Evolutionary conservation across 2,797 vertebrate species (phyloP).

Genomic region (Sebastes nivosus): DNA sequence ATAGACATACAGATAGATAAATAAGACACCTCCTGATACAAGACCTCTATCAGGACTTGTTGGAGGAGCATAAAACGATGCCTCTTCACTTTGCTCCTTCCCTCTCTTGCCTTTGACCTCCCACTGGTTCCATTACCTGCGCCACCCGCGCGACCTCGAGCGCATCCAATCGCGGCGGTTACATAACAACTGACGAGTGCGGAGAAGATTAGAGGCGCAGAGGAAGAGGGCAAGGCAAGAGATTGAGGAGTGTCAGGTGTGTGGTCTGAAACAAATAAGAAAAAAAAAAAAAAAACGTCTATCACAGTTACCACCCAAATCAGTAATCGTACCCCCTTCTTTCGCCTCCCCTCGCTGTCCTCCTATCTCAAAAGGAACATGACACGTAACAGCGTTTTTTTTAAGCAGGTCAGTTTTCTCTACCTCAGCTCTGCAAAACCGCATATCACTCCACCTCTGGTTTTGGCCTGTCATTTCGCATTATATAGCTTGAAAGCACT

Average conservation of each 20-base stretch:
- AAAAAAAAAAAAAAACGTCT: conserved; percentile 18
- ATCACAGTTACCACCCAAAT: conserved; percentile 33
- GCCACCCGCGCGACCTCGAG: conserved; percentile 53
- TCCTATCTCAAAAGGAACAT: conserved; percentile 51
- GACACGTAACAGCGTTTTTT: conserved; percentile 49
- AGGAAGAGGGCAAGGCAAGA: conserved; percentile 14
- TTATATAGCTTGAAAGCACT: conserved; percentile 72
- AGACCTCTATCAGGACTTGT: conserved; percentile 35
- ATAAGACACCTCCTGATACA: conserved; percentile 11
- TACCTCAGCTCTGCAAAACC: conserved; percentile 52
- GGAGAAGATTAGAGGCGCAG: conserved; percentile 39
- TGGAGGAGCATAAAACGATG: conserved; percentile 45
- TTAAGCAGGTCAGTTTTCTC: conserved; percentile 48
- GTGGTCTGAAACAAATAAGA: conserved; percentile 37
- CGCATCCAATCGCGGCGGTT: conserved; percentile 57
- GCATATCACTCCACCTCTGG: conserved; percentile 56
- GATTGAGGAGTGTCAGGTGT: conserved; percentile 47
- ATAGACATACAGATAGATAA: not conserved
- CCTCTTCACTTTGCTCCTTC: conserved; percentile 52
- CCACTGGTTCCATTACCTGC: conserved; percentile 66
- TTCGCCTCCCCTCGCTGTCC: conserved; percentile 20
- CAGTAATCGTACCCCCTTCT: not conserved
- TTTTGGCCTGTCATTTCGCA: conserved; percentile 69
- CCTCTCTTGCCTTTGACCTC: conserved; percentile 66
- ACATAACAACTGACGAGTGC: conserved; percentile 57